Conservation (phyloP, 2,113 vertebrate genomes). For the human region DNA sequence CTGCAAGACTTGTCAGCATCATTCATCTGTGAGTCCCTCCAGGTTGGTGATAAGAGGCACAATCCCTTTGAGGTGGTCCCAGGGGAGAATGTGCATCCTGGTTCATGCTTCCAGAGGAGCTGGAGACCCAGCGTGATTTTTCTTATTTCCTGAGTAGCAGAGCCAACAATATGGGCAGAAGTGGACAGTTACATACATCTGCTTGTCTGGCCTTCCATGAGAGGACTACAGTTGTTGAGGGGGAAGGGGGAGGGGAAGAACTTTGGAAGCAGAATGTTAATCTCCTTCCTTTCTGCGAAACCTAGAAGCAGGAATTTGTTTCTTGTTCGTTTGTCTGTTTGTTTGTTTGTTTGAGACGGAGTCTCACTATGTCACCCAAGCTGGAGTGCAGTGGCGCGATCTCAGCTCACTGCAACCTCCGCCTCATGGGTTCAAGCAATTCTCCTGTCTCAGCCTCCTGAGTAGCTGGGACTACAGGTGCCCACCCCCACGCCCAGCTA, state of each 20-base stretch:
- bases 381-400: no score
- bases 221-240: not conserved
- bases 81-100: not conserved
- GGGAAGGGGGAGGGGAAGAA: not conserved
- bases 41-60: not conserved
- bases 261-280: not conserved
- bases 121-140: not conserved
- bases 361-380: no score
- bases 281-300: not conserved
- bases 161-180: not conserved
- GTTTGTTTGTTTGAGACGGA: no score
- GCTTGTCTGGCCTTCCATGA: not conserved
- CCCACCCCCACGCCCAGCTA: no score
- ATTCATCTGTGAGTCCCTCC: not conserved
- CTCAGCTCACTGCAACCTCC: no score
- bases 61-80: no score
- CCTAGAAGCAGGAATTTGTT: not conserved
- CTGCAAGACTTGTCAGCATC: not conserved
- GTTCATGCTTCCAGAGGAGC: not conserved
- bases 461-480: no score
- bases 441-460: no score
- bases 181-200: accelerated
- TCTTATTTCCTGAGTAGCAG: not conserved
- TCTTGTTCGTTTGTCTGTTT: not conserved
- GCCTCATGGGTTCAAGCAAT: no score